Conservation (phyloP, 2,113 vertebrate species). For the Urocolius indicus region DNA sequence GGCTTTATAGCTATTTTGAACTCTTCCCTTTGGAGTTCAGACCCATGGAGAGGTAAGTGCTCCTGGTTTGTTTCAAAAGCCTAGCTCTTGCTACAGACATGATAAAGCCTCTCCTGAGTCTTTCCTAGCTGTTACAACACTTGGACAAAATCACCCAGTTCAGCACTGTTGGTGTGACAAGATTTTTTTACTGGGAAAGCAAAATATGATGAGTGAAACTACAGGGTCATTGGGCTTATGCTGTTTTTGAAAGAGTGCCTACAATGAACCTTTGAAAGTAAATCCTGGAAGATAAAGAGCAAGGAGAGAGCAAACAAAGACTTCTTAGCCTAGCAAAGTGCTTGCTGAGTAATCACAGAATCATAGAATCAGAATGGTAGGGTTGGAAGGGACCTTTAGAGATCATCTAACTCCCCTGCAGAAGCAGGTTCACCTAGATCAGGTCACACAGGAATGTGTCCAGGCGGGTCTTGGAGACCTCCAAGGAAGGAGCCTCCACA, state of each 20-base stretch:
- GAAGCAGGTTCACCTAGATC: too few relatives aligned
- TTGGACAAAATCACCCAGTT: background rate
- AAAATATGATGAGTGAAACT: background rate
- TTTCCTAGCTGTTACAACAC: background rate
- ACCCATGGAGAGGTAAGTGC: background rate
- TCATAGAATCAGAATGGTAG: too few relatives aligned
- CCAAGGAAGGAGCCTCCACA: too few relatives aligned
- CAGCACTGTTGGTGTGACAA: background rate
- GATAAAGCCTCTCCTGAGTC: background rate
- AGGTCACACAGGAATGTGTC: too few relatives aligned
- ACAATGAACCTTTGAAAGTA: background rate
- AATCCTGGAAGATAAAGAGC: background rate
- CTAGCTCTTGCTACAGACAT: background rate
- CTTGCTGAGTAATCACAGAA: slow-evolving; percentile 22
- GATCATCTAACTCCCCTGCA: too few relatives aligned
- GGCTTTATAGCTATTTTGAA: background rate
- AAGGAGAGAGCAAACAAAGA: background rate
- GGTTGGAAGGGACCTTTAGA: too few relatives aligned
- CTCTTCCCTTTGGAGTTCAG: background rate
- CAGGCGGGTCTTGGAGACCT: too few relatives aligned
- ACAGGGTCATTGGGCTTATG: background rate
- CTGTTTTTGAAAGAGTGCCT: background rate
- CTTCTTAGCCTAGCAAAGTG: background rate
- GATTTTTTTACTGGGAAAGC: background rate
- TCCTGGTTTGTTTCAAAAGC: background rate